These are phyloP conservation scores for Lasioglossum morio DNA, from an alignment of 2,888 invertebrate genomes.

Conservation along the genomic window DNA sequence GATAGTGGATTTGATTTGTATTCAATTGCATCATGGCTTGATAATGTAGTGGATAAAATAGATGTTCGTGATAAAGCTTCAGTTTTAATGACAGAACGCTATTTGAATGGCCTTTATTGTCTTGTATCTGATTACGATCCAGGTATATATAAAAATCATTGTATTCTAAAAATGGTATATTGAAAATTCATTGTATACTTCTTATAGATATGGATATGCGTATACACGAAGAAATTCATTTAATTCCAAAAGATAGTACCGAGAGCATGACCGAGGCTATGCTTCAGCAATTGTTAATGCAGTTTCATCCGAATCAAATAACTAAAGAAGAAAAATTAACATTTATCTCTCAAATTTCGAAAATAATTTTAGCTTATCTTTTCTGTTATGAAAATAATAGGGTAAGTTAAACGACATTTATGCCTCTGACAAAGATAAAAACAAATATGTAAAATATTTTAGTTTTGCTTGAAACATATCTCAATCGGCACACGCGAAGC, in stretches of 20 bases:
- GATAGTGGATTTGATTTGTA: slow-evolving; percentile 47
- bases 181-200: neutral
- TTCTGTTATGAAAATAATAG: slow-evolving; percentile 38
- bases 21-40: slow-evolving; percentile 58
- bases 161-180: neutral
- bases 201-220: slow-evolving; percentile 48
- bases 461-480: slow-evolving; percentile 48
- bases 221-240: slow-evolving; percentile 19
- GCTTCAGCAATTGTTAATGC: slow-evolving; percentile 33
- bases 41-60: slow-evolving; percentile 64
- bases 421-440: neutral
- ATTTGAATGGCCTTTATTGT: slow-evolving; percentile 65
- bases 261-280: slow-evolving; percentile 13
- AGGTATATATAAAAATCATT: slow-evolving; percentile 35
- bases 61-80: slow-evolving; percentile 68
- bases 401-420: slow-evolving; percentile 24
- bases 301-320: slow-evolving; percentile 43
- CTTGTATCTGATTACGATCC: slow-evolving; percentile 52
- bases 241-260: neutral
- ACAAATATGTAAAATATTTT: neutral
- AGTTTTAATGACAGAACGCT: slow-evolving; percentile 62
- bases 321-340: slow-evolving; percentile 35
- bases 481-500: slow-evolving; percentile 31
- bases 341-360: slow-evolving; percentile 43
- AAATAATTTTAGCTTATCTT: slow-evolving; percentile 50